Conservation (phyloP, 2,113 vertebrate genomes). For the Carlito syrichta region DNA sequence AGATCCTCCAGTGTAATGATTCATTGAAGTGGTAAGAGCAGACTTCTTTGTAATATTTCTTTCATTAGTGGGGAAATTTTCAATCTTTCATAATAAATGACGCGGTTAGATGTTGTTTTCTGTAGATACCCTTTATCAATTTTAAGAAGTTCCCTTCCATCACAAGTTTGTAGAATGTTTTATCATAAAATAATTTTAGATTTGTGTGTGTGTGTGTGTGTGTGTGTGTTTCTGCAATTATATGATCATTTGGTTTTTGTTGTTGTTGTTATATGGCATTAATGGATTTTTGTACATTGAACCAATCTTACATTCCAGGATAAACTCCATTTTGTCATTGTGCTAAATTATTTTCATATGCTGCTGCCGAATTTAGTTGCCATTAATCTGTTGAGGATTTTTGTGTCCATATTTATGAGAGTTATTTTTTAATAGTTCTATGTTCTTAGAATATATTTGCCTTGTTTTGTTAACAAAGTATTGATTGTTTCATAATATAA, state of each 20-base stretch:
- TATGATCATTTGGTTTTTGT: not conserved
- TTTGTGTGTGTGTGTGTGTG: too few species aligned
- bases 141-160: not conserved
- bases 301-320: not conserved
- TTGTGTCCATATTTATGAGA: too few species aligned
- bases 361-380: not conserved
- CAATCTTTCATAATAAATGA: too few species aligned
- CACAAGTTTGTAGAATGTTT: not conserved
- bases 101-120: not conserved
- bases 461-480: too few species aligned
- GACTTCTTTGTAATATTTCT: not conserved
- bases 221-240: not conserved
- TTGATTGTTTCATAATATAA: not conserved
- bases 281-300: not conserved
- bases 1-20: not conserved
- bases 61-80: not conserved
- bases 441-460: too few species aligned
- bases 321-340: not conserved
- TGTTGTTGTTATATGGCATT: too few species aligned
- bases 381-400: too few species aligned
- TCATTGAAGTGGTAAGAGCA: not conserved
- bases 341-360: not conserved
- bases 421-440: too few species aligned
- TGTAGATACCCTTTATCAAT: too few species aligned
- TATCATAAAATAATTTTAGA: not conserved